Conservation (phyloP, 1,140 invertebrate species). For the Drosophila leontia region DNA sequence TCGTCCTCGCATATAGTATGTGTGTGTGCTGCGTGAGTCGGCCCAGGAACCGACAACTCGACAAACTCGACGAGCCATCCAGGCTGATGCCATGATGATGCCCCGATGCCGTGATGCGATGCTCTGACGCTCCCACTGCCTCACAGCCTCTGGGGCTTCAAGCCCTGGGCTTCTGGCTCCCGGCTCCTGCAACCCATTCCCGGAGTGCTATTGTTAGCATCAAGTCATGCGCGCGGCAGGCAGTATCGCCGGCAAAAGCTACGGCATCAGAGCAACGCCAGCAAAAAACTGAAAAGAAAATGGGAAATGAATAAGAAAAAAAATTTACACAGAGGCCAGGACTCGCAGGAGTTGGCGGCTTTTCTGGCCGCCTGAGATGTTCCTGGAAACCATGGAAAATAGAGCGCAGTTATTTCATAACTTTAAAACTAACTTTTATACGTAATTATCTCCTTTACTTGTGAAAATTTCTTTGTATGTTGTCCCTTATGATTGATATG, state of each 20-base stretch:
- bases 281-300: conserved; percentile 37
- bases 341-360: conserved; percentile 17
- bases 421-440: neutral
- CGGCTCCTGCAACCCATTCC: conserved; percentile 38
- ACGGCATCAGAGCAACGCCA: conserved; percentile 3
- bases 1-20: conserved; percentile 18
- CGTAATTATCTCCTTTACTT: neutral
- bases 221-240: conserved; percentile 73
- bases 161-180: neutral
- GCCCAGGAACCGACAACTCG: conserved; percentile 42
- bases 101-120: conserved; percentile 30
- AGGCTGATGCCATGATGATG: conserved; percentile 24
- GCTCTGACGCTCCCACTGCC: conserved; percentile 9
- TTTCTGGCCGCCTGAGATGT: conserved; percentile 3
- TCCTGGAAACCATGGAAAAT: neutral
- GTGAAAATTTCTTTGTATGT: too few relatives aligned
- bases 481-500: neutral
- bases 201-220: conserved; percentile 77
- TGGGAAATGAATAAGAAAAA: conserved; percentile 27
- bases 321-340: conserved; percentile 4
- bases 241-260: conserved; percentile 41
- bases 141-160: conserved; percentile 4
- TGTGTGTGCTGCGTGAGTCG: conserved; percentile 37
- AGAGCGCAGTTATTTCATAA: neutral
- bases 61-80: conserved; percentile 14